A percentile compares a stretch with the other conserved stretches of the same genome.
phyloP scores from a whole-genome alignment of 2,888 invertebrate genomes.

The Branchellion lobata region DNA sequence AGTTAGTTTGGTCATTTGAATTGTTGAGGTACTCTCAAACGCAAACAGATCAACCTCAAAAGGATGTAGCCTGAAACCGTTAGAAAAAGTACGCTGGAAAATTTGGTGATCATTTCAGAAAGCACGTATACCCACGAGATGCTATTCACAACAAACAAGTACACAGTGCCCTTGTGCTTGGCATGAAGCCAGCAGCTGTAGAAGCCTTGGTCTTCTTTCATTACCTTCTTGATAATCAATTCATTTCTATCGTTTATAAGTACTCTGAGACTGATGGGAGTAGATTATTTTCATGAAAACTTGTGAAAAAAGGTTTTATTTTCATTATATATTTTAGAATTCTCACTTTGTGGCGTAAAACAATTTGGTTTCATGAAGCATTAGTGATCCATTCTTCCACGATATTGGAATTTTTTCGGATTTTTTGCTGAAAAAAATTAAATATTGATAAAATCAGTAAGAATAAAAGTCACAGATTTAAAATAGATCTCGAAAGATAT shows the following conservation, averaged over 20 bases:
- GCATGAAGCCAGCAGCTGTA: constrained; percentile 37
- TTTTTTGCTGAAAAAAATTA: constrained; percentile 9
- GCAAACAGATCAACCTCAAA: constrained; percentile 2
- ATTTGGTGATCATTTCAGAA: background rate
- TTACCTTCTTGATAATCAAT: constrained; percentile 38
- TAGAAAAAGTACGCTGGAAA: background rate
- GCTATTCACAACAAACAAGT: constrained; percentile 14
- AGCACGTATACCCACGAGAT: background rate
- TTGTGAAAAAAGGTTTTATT: too few species aligned
- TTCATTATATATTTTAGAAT: background rate
- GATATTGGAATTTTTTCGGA: constrained; percentile 1
- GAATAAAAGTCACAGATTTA: background rate
- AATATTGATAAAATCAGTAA: background rate
- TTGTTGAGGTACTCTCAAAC: constrained; percentile 29
- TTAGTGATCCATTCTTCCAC: constrained; percentile 43
- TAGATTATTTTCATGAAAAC: background rate
- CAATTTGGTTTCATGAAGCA: constrained; percentile 34
- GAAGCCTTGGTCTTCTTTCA: constrained; percentile 27
- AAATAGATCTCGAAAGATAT: too few species aligned
- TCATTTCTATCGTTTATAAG: constrained; percentile 35
- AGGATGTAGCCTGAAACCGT: background rate
- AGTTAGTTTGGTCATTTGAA: background rate
- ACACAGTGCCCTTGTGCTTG: constrained; percentile 24
- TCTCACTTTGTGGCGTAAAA: background rate
- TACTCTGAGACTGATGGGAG: constrained; percentile 24